Base-by-base conservation (phyloP, 1,140 invertebrate genomes). In the Drosophila lacertosa region DNA sequence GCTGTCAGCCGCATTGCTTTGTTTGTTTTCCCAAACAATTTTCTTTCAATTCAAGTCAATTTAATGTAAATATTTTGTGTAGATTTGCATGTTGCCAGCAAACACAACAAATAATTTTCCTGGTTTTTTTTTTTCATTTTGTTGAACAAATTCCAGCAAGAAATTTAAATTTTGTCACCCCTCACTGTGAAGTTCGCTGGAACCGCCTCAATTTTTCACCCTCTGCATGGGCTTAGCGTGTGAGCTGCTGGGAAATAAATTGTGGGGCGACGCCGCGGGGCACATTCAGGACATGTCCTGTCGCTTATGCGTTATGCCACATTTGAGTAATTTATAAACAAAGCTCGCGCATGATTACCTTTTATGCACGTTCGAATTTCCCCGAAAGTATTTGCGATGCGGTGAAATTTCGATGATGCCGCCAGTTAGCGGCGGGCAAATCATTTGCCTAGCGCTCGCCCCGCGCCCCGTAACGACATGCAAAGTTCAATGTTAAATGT, bases 401-500 rank as follows among this genome's bases (percentile, higher is more conserved):
- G 51, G 67, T 65, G 67, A 70, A 70, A 70, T 58, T 55, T 40
- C 37, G 11, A 11, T 29, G 10, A 7, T 37, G 15, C 22, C 4
- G 16, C 18, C 13, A 15, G 16, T 29, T 29, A 29, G 7, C 26
- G 26, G 26, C 26, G 26, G 26, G 7, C 26, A 29, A 5, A 29
- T 29, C 26, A 29, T 29, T 29, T 29, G 26, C 33, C 13, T 13
- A 35, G 33, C 33, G 3, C 4, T 35, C n/a, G 33, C n/a, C 33
- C 4, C 4, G 5, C 33, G 33, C 33, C 13, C 33, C 33, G 33
- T 13, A 48, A 16, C 45, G 44, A 55, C 66, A 81, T 66, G 77
- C 77, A 82, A 65, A 86, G 82, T 86, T 86, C 82, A 88, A 71
- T 86, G 82, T 74, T 75, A 82, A 82, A 68, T 88, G 81, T 65